phyloP scores from a whole-genome alignment of 2,888 invertebrate species.

The Cabera pusaria region DNA sequence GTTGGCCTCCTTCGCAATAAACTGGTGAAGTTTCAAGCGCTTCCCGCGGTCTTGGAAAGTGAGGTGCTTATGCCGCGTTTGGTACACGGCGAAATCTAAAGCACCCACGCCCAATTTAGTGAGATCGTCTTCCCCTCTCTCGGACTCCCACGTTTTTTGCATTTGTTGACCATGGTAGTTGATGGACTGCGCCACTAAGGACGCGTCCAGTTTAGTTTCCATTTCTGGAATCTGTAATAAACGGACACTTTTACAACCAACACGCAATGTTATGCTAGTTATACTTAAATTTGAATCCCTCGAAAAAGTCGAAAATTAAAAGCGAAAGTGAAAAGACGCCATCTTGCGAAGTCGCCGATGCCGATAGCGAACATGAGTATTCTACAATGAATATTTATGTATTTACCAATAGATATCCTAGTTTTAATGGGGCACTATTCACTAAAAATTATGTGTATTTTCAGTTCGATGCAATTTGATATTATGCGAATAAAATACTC shows the following conservation, averaged over 20 bases:
- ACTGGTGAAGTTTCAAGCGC: constrained; percentile 92
- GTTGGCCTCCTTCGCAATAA: constrained; percentile 92
- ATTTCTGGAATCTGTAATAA: constrained; percentile 43
- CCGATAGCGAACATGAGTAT: too few species aligned
- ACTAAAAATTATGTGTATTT: too few species aligned
- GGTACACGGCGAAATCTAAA: constrained; percentile 89
- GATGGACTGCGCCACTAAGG: constrained; percentile 86
- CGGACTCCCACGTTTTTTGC: constrained; percentile 94
- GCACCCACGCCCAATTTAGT: constrained; percentile 82
- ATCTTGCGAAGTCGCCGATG: too few species aligned
- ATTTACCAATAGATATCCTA: too few species aligned
- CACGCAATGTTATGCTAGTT: too few species aligned
- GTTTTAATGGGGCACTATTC: too few species aligned
- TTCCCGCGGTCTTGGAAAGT: constrained; percentile 93
- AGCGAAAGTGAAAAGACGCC: constrained; percentile 24
- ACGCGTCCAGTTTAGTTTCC: constrained; percentile 75
- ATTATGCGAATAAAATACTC: too few species aligned
- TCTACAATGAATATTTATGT: too few species aligned
- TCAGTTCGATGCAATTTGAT: too few species aligned
- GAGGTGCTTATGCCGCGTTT: constrained; percentile 90
- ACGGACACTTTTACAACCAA: too few species aligned
- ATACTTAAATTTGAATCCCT: too few species aligned
- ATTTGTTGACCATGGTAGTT: constrained; percentile 94
- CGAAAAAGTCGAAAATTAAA: too few species aligned
- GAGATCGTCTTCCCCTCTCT: constrained; percentile 90